Base-by-base conservation (phyloP, 2,888 invertebrate genomes). In the Torymus auratus region DNA sequence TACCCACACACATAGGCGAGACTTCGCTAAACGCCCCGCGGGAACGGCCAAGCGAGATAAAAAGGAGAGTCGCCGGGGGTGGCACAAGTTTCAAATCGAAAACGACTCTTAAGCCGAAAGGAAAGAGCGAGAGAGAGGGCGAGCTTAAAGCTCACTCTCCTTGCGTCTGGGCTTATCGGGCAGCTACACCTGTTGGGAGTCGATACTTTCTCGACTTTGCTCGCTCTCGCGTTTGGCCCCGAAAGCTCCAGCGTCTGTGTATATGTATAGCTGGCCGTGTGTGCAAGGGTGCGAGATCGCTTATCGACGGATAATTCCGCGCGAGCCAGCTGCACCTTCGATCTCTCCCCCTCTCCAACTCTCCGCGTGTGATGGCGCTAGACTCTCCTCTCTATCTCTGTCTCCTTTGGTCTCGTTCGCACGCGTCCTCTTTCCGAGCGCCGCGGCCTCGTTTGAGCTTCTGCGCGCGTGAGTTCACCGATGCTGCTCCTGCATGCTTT, bases 141-240 rank as follows among this genome's bases (percentile, higher is more conserved):
- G 50, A 72, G 68, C 73, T 76, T 76, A 67, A 79, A 69, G 69
- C 74, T 79, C 55, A 13, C 23, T 65, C 41, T 13, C 68, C 12
- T 56, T 65, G 65, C 71, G n/a, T 64, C 52, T 7, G 62, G 61
- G 71, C 81, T 78, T 82, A 82, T 82, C 81, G 74, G 74, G 11
- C 52, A 2, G 75, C 78, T 78, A 82, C 81, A 82, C 78, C 78
- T 78, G 74, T 78, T 78, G 74, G 78, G 64, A 82, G 78, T 71
- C 78, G 71, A 78, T 78, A 81, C 74, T 81, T 78, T 72, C 78
- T 52, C 55, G 15, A 55, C 41, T 56, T 20, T 2, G 15, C 50
- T 23, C 11, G 53, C 53, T 10, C 12, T 64, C 23, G 28, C 12
- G 53, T 50, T 69, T 60, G 41, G 41, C 41, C 41, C 41, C 41